These are phyloP conservation scores for Hyppa rectilinea DNA, from an alignment of 2,888 invertebrate genomes.

Conservation along the genomic window DNA sequence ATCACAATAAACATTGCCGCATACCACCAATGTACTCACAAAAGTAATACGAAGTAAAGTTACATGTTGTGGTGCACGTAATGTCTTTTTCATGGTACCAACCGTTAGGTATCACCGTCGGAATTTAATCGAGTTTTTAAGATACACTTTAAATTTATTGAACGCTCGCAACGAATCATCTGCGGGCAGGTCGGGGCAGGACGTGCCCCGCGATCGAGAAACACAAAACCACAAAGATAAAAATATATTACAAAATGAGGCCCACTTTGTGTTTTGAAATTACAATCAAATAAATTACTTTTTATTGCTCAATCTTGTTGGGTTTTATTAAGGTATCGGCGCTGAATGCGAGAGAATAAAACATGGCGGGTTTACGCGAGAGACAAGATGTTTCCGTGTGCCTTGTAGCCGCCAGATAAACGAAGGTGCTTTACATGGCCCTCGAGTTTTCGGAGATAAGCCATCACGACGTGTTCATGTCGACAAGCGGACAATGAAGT, in stretches of 20 bases:
- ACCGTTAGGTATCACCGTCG: conserved; percentile 76
- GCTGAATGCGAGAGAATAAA: conserved; percentile 88
- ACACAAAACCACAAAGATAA: conserved; percentile 90
- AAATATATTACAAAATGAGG: conserved; percentile 90
- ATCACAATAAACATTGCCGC: conserved; percentile 50
- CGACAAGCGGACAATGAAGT: conserved; percentile 77
- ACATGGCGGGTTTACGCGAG: conserved; percentile 89
- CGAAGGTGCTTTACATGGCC: conserved; percentile 83
- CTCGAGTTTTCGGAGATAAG: conserved; percentile 86
- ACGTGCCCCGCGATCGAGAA: conserved; percentile 85
- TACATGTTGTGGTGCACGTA: conserved; percentile 77
- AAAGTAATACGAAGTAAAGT: conserved; percentile 62
- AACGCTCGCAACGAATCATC: conserved; percentile 79
- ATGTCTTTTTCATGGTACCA: conserved; percentile 82
- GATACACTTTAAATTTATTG: conserved; percentile 81
- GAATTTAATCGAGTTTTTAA: conserved; percentile 83
- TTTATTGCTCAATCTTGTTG: conserved; percentile 91
- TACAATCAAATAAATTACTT: conserved; percentile 91
- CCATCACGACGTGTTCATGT: conserved; percentile 81
- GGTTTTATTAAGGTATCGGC: conserved; percentile 90
- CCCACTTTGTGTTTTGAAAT: conserved; percentile 91
- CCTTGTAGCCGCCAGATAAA: conserved; percentile 79
- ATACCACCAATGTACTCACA: conserved; percentile 61
- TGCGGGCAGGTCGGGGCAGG: conserved; percentile 77
- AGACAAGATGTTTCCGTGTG: conserved; percentile 83